Conservation (phyloP, 2,888 invertebrate genomes). For the Carcina quercana region DNA sequence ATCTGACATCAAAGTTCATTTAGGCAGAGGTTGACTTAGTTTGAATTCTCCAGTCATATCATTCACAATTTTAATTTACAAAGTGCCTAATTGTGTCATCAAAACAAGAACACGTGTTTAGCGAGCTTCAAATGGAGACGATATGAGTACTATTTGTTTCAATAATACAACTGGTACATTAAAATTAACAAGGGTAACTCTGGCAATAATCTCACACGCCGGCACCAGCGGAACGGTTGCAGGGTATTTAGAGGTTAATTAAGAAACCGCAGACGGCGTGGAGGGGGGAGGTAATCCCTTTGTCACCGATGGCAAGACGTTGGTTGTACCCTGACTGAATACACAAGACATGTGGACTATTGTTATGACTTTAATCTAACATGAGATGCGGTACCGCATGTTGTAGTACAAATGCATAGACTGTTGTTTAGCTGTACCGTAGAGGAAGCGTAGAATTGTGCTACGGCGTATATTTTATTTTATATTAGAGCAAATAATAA, state of each 20-base stretch:
- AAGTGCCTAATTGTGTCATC: too few species aligned
- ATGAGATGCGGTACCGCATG: too few species aligned
- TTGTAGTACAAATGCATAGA: too few species aligned
- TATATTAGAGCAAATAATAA: too few species aligned
- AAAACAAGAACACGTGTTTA: too few species aligned
- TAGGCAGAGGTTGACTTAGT: too few species aligned
- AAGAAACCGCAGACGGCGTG: constrained; percentile 63
- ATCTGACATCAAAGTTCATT: too few species aligned
- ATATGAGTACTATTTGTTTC: constrained; percentile 51
- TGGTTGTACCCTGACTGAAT: constrained; percentile 29
- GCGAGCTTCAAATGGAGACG: constrained; percentile 13
- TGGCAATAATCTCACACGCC: constrained; percentile 63
- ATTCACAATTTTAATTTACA: too few species aligned
- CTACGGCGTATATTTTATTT: too few species aligned
- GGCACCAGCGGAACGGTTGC: constrained; percentile 42
- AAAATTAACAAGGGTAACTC: constrained; percentile 63
- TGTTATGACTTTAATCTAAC: constrained; percentile 33
- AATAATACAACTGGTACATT: constrained; percentile 58
- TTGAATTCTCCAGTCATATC: too few species aligned
- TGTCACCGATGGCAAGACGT: constrained; percentile 58
- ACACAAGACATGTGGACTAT: constrained; percentile 27
- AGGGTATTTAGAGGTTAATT: constrained; percentile 71
- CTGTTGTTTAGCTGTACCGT: too few species aligned
- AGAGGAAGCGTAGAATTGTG: too few species aligned
- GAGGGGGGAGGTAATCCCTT: constrained; percentile 55